Conservation (phyloP, 2,797 vertebrate species). For the Rallus crepitans region DNA sequence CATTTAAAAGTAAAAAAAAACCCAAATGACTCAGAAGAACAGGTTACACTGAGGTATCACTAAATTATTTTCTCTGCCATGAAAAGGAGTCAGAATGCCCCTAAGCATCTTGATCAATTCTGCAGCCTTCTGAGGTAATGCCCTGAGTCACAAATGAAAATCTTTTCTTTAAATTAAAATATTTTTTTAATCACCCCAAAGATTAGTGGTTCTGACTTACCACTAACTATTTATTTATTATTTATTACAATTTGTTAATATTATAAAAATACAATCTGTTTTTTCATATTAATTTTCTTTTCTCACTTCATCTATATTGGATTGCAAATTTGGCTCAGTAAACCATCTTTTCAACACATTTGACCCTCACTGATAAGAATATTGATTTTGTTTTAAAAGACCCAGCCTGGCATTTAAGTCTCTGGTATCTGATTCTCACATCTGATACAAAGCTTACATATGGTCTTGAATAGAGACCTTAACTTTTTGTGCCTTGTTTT, state of each 20-base stretch:
- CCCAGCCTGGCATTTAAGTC: background rate
- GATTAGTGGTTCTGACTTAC: background rate
- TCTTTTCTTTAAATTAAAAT: background rate
- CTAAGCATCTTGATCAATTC: background rate
- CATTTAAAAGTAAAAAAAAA: background rate
- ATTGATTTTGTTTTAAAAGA: background rate
- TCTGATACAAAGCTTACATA: background rate
- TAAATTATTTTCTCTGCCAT: background rate
- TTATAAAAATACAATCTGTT: background rate
- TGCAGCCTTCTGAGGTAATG: background rate
- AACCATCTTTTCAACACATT: background rate
- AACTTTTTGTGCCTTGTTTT: background rate
- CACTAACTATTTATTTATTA: background rate
- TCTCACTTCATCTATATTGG: background rate
- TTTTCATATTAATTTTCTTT: background rate
- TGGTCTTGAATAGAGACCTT: background rate
- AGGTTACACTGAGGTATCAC: background rate
- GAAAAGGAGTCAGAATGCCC: background rate
- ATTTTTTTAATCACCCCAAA: background rate
- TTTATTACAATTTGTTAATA: background rate
- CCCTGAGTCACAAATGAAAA: background rate
- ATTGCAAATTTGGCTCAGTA: background rate
- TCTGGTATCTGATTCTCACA: background rate
- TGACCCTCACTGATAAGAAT: background rate
- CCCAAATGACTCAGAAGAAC: background rate